Conservation (phyloP, 2,888 invertebrate species). For the Ichneumon xanthorius region DNA sequence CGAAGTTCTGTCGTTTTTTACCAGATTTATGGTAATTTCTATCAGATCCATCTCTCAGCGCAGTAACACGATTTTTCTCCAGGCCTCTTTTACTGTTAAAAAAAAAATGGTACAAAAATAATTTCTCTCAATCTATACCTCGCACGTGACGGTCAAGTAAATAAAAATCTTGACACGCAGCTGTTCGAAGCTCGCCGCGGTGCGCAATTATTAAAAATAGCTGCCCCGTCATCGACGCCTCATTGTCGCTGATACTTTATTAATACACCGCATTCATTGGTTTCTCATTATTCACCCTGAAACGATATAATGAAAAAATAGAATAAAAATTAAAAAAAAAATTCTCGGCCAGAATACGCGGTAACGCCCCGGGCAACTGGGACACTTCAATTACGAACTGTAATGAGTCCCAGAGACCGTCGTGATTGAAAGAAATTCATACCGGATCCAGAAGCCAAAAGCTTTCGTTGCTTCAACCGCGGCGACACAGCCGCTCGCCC, state of each 20-base stretch:
- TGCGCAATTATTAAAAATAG: constrained; percentile 29
- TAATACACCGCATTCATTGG: constrained; percentile 20
- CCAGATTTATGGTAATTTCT: too few relatives aligned
- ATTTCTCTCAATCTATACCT: not conserved
- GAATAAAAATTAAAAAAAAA: not conserved
- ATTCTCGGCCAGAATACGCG: not conserved
- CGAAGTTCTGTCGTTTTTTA: too few relatives aligned
- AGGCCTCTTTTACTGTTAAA: not conserved
- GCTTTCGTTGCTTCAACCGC: constrained; percentile 9
- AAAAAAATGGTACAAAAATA: not conserved
- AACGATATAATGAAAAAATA: not conserved
- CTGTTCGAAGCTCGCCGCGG: not conserved
- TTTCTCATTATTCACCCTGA: not conserved
- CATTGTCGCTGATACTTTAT: constrained; percentile 21
- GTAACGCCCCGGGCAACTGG: not conserved
- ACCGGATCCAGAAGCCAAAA: constrained; percentile 8
- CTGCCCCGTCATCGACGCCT: not conserved
- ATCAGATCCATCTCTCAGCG: too few relatives aligned
- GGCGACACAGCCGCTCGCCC: constrained; percentile 17
- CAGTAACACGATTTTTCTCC: too few relatives aligned
- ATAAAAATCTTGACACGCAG: not conserved
- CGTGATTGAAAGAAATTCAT: constrained; percentile 1
- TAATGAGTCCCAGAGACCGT: not conserved
- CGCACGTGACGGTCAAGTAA: not conserved
- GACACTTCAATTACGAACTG: not conserved